A percentile compares a stretch with the other conserved stretches of the same genome.
Conservation (phyloP, 2,888 invertebrate genomes). For the Lasioglossum oenotherae region DNA sequence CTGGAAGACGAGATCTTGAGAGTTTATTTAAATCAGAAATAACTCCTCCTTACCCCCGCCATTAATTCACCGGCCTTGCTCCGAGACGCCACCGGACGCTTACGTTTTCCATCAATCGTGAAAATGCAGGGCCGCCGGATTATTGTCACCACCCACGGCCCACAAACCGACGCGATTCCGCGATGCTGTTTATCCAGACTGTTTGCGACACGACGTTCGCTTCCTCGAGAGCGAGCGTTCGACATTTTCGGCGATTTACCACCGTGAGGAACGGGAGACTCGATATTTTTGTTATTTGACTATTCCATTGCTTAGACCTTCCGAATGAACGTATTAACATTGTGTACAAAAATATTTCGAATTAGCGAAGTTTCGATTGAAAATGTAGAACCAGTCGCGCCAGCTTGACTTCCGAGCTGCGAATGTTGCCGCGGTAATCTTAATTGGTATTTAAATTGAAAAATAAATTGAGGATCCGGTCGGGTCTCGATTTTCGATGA, state of each 20-base stretch:
- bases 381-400: not conserved
- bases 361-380: not conserved
- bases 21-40: constrained; percentile 79
- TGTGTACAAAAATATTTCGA: not conserved
- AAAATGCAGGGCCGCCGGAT: not conserved
- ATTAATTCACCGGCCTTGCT: constrained; percentile 23
- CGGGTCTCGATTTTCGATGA: not conserved
- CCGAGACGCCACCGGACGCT: constrained; percentile 29
- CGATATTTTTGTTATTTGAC: not conserved
- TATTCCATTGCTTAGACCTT: not conserved
- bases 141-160: not conserved
- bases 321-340: not conserved
- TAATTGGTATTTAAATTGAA: not conserved
- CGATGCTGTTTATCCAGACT: not conserved
- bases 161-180: not conserved
- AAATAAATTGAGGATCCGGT: not conserved
- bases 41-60: constrained; percentile 68
- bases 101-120: constrained; percentile 43
- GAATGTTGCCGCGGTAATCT: not conserved
- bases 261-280: not conserved
- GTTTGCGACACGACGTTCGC: not conserved
- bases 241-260: not conserved
- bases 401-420: not conserved
- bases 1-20: constrained; percentile 64
- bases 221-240: not conserved